Conservation (phyloP, 2,888 invertebrate species). For the Ommatoiulus sabulosus region DNA sequence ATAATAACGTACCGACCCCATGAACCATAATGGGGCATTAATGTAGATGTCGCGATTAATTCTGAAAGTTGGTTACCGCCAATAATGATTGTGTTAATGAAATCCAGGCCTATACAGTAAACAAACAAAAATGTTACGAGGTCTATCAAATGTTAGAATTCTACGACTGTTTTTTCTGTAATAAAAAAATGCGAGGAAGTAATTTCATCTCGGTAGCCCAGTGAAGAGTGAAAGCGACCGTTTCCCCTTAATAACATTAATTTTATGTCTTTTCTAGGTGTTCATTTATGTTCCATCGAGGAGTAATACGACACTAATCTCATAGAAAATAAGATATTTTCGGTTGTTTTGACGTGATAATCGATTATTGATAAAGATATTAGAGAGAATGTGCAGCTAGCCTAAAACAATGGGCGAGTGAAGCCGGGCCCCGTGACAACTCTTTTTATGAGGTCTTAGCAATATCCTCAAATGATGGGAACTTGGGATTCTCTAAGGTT, state of each 20-base stretch:
- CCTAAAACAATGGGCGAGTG: conserved; percentile 7
- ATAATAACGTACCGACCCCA: too few relatives aligned
- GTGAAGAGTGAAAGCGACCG: conserved; percentile 36
- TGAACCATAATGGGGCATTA: not conserved
- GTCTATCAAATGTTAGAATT: not conserved
- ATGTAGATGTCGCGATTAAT: not conserved
- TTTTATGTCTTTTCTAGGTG: conserved; percentile 24
- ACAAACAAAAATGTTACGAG: not conserved
- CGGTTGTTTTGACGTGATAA: conserved; percentile 31
- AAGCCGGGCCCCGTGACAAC: not conserved
- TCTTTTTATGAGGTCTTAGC: not conserved
- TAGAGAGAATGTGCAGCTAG: conserved; percentile 10
- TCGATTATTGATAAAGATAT: conserved; percentile 43
- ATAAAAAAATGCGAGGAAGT: not conserved
- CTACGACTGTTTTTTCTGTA: not conserved
- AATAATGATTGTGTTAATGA: conserved; percentile 8
- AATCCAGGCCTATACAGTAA: not conserved
- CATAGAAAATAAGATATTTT: conserved; percentile 22
- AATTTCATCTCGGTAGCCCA: conserved; percentile 4
- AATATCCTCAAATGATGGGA: not conserved
- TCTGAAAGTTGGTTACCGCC: not conserved
- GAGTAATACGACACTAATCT: conserved; percentile 26
- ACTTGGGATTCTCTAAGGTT: not conserved
- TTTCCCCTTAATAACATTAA: conserved; percentile 40
- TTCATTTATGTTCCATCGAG: not conserved